Percentiles rank a stretch among this genome's conserved stretches.
These are phyloP conservation scores for Harpalus rufipes DNA, from an alignment of 2,888 invertebrate genomes.

Conservation along the genomic window DNA sequence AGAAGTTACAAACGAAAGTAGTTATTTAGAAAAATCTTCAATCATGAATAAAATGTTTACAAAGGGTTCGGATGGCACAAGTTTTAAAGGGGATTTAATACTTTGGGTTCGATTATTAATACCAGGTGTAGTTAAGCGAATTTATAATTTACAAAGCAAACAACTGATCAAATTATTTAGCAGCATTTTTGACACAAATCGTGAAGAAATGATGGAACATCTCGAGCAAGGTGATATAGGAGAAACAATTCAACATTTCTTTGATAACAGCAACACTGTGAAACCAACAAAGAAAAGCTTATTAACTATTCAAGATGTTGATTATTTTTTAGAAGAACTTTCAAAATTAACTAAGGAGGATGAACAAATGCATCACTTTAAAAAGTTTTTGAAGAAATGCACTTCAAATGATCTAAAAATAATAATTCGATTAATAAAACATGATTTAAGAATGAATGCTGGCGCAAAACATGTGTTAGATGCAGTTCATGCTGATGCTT, in stretches of 20 bases:
- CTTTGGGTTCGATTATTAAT: conserved; percentile 91
- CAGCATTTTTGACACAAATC: conserved; percentile 85
- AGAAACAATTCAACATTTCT: conserved; percentile 89
- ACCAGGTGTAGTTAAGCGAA: conserved; percentile 89
- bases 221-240: conserved; percentile 95
- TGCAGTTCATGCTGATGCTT: conserved; percentile 92
- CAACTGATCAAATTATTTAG: conserved; percentile 94
- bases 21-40: conserved; percentile 90
- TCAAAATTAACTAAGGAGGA: conserved; percentile 91
- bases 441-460: conserved; percentile 94
- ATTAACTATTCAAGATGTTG: conserved; percentile 87
- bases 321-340: conserved; percentile 86
- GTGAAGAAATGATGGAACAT: conserved; percentile 90
- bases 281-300: conserved; percentile 84
- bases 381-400: conserved; percentile 86
- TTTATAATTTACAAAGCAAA: conserved; percentile 96
- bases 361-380: conserved; percentile 89
- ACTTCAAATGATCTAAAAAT: conserved; percentile 90
- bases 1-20: conserved; percentile 86
- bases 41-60: conserved; percentile 84
- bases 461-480: conserved; percentile 95
- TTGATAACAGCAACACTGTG: conserved; percentile 81
- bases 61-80: conserved; percentile 80
- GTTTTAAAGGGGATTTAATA: conserved; percentile 87
- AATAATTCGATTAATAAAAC: conserved; percentile 91